Conservation (phyloP, 2,797 vertebrate species). For the Pseudomugil gertrudae region DNA sequence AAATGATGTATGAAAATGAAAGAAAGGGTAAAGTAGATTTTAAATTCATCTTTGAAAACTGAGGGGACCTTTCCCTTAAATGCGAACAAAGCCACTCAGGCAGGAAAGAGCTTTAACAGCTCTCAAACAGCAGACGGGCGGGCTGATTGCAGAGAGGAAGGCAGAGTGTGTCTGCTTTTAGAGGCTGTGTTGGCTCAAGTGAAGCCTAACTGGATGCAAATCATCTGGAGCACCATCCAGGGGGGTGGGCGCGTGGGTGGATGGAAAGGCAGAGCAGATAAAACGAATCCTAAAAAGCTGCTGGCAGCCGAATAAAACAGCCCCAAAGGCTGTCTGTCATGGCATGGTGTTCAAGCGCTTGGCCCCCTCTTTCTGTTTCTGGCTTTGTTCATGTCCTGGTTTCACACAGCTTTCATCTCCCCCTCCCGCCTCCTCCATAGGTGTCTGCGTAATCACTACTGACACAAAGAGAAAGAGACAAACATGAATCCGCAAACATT, state of each 20-base stretch:
- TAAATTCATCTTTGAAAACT: constrained; percentile 36
- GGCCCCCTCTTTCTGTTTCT: constrained; percentile 65
- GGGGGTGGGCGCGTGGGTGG: constrained; percentile 66
- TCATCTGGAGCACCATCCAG: constrained; percentile 75
- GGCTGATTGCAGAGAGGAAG: constrained; percentile 61
- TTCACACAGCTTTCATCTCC: constrained; percentile 75
- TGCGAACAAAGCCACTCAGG: constrained; percentile 42
- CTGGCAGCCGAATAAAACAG: constrained; percentile 79
- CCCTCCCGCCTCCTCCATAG: constrained; percentile 62
- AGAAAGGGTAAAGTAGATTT: constrained; percentile 25
- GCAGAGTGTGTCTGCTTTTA: constrained; percentile 65
- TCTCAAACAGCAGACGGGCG: constrained; percentile 51
- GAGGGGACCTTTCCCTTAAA: constrained; percentile 47
- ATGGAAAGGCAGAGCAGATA: constrained; percentile 76
- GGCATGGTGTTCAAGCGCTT: constrained; percentile 70
- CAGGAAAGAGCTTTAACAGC: constrained; percentile 63
- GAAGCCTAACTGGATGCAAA: constrained; percentile 77
- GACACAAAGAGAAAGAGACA: constrained; percentile 67
- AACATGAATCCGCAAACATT: constrained; percentile 66
- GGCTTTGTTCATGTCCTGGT: constrained; percentile 77
- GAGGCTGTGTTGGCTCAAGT: constrained; percentile 64
- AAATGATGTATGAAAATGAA: constrained; percentile 8
- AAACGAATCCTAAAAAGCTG: constrained; percentile 79
- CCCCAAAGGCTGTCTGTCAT: constrained; percentile 77
- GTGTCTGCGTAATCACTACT: constrained; percentile 64